phyloP scores from a whole-genome alignment of 1,140 invertebrate species.

The Neuroterus valhalla region DNA sequence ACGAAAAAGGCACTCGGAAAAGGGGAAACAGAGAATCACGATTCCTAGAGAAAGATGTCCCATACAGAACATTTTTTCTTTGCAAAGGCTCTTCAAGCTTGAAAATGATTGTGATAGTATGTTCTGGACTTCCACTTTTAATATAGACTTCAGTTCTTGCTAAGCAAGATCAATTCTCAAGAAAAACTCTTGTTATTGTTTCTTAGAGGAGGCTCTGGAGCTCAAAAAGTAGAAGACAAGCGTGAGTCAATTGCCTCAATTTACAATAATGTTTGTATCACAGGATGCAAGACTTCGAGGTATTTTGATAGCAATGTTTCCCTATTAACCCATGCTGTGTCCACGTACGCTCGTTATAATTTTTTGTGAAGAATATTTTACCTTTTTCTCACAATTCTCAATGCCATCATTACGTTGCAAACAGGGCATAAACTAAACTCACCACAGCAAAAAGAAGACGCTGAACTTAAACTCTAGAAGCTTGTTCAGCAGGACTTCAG shows the following conservation, averaged over 20 bases:
- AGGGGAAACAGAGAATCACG: too few species aligned
- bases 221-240: slow-evolving; percentile 33
- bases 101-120: too few species aligned
- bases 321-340: slow-evolving; percentile 53
- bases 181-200: background rate
- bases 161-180: too few species aligned
- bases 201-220: background rate
- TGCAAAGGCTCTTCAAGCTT: too few species aligned
- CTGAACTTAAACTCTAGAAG: slow-evolving; percentile 2
- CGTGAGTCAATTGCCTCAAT: slow-evolving; percentile 58
- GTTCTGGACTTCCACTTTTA: background rate
- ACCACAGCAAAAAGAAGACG: background rate
- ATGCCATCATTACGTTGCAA: slow-evolving; percentile 24
- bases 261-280: slow-evolving; percentile 53
- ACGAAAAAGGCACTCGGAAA: too few species aligned
- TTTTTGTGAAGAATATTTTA: slow-evolving; percentile 19
- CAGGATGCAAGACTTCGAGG: slow-evolving; percentile 55
- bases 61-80: too few species aligned
- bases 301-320: slow-evolving; percentile 63
- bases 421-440: slow-evolving; percentile 1
- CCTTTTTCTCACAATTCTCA: slow-evolving; percentile 14
- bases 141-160: background rate
- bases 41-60: too few species aligned
- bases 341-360: slow-evolving; percentile 27
- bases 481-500: slow-evolving; percentile 13